Evolutionary conservation across 1,140 invertebrate genomes (phyloP).

Genomic region (Drosophila triauraria): DNA sequence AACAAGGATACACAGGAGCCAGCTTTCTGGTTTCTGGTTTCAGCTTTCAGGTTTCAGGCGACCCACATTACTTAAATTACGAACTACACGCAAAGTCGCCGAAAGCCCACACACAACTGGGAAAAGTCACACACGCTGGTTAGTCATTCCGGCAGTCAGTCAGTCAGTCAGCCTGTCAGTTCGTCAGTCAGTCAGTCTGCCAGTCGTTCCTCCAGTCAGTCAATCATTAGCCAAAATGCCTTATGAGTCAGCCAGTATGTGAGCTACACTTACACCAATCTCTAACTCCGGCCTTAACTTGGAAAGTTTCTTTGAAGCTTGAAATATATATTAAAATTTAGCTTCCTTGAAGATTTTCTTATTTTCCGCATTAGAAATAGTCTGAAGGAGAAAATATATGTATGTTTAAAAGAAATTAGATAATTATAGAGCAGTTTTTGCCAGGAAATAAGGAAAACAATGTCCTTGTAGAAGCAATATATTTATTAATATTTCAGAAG

Average conservation of each 20-base stretch:
- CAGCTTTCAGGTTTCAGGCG: constrained; percentile 52
- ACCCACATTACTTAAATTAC: constrained; percentile 81
- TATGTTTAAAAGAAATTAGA: background rate
- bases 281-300: too few species aligned
- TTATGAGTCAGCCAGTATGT: constrained; percentile 64
- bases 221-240: constrained; percentile 61
- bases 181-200: constrained; percentile 11
- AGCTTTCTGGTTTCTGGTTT: constrained; percentile 43
- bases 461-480: background rate
- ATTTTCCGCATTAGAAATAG: background rate
- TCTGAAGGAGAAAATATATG: too few species aligned
- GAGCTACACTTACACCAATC: constrained; percentile 23
- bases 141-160: constrained; percentile 44
- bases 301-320: background rate
- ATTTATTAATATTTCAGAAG: background rate
- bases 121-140: constrained; percentile 65
- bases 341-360: too few species aligned
- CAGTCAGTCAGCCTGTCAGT: constrained; percentile 34
- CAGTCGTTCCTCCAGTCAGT: constrained; percentile 33
- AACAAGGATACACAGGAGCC: constrained; percentile 61
- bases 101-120: constrained; percentile 43
- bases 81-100: constrained; percentile 76
- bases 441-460: too few species aligned
- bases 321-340: background rate
- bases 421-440: too few species aligned